These are phyloP conservation scores for Caenorhabditis auriculariae DNA, from an alignment of 2,888 invertebrate genomes.

Conservation along the genomic window DNA sequence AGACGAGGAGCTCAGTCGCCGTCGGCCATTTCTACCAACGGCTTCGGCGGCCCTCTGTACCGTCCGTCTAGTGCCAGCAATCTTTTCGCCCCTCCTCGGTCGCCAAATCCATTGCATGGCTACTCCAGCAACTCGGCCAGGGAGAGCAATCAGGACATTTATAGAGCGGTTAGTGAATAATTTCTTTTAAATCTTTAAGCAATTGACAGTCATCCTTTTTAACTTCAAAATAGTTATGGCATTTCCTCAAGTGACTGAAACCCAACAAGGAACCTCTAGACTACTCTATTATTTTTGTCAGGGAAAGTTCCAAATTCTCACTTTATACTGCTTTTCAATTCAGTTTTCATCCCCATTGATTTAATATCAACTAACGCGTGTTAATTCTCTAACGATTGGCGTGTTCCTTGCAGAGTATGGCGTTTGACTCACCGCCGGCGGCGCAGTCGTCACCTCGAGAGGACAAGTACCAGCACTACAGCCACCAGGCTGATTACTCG, in stretches of 20 bases:
- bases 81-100: constrained; percentile 34
- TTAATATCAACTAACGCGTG: no score
- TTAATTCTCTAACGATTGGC: constrained; percentile 9
- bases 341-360: neutral
- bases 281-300: neutral
- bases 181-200: no score
- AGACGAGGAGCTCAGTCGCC: constrained; percentile 35
- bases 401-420: neutral
- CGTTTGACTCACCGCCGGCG: constrained; percentile 3
- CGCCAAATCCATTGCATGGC: constrained; percentile 24
- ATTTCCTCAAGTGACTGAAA: no score
- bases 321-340: neutral
- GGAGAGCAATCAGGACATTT: constrained; percentile 31
- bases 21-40: constrained; percentile 16
- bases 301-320: neutral
- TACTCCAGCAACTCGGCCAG: constrained; percentile 30
- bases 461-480: no score
- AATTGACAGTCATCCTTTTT: no score
- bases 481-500: neutral
- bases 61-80: constrained; percentile 35
- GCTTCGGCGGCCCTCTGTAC: constrained; percentile 18
- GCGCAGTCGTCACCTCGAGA: constrained; percentile 12
- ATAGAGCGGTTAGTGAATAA: constrained; percentile 38
- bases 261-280: neutral
- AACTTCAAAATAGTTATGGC: no score